Percentiles rank a stretch among this genome's conserved stretches.
Evolutionary conservation across 1,140 invertebrate species (phyloP).

Genomic region (Drosophila novamexicana): DNA sequence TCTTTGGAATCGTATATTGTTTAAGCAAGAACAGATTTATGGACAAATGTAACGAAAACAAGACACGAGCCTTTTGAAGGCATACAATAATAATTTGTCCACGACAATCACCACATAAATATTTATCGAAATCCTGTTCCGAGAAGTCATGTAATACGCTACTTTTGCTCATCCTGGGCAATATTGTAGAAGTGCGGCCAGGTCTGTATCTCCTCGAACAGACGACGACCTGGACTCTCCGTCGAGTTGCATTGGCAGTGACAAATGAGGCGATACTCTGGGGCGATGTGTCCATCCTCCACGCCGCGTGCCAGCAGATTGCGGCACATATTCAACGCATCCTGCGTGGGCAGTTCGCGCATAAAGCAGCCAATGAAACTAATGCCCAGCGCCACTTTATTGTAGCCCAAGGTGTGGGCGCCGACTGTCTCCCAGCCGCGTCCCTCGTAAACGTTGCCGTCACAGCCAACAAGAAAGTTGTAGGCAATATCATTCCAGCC

Average conservation of each 20-base stretch:
- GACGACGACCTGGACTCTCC: constrained; percentile 75
- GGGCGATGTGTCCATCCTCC: constrained; percentile 82
- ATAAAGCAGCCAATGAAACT: constrained; percentile 88
- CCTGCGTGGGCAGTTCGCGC: constrained; percentile 75
- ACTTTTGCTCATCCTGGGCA: constrained; percentile 51
- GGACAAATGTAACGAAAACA: constrained; percentile 4
- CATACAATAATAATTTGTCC: constrained; percentile 21
- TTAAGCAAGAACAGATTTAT: background rate
- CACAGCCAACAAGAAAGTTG: constrained; percentile 88
- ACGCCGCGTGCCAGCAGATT: constrained; percentile 84
- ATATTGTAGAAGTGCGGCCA: constrained; percentile 80
- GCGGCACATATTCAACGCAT: constrained; percentile 76
- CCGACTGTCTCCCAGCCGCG: constrained; percentile 88
- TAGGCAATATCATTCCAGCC: constrained; percentile 87
- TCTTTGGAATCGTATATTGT: background rate
- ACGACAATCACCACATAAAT: constrained; percentile 29
- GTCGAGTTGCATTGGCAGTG: constrained; percentile 85
- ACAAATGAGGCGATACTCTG: constrained; percentile 85
- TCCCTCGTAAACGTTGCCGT: constrained; percentile 88
- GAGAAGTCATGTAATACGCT: constrained; percentile 29
- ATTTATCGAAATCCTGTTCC: constrained; percentile 19
- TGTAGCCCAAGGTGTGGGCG: constrained; percentile 88
- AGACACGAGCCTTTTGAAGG: constrained; percentile 1
- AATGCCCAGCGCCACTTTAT: constrained; percentile 87
- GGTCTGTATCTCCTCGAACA: constrained; percentile 80